These are phyloP conservation scores for Myrmecobius fasciatus DNA, from an alignment of 2,113 vertebrate species.

Conservation along the genomic window DNA sequence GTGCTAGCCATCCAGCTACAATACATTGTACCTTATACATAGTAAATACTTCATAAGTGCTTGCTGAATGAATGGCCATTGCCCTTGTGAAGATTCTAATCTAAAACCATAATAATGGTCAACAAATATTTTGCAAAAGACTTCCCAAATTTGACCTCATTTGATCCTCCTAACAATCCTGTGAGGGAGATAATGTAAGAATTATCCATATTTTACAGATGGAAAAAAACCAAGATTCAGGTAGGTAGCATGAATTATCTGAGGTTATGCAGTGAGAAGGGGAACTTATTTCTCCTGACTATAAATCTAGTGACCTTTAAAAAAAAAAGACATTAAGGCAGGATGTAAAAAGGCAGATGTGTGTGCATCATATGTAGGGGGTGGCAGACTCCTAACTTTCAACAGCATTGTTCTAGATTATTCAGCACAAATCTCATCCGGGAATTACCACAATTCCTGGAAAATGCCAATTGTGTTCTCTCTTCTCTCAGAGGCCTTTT, in stretches of 20 bases:
- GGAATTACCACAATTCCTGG: background rate
- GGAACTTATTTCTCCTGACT: background rate
- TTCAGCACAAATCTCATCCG: background rate
- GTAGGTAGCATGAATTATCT: background rate
- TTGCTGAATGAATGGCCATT: background rate
- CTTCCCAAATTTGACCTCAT: background rate
- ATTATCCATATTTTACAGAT: background rate
- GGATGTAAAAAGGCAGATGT: background rate
- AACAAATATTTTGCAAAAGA: background rate
- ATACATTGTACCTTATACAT: background rate
- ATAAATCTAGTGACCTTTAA: background rate
- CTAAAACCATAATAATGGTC: background rate
- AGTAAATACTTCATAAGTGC: background rate
- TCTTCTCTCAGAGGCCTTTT: background rate
- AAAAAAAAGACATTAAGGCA: background rate
- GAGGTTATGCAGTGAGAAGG: background rate
- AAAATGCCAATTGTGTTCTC: background rate
- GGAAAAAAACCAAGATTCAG: background rate
- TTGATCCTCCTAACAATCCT: background rate
- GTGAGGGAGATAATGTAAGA: background rate
- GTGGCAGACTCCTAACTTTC: background rate
- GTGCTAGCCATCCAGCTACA: background rate
- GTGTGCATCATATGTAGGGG: background rate
- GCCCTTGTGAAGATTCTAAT: background rate
- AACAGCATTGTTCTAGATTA: background rate